Evolutionary conservation across 2,888 invertebrate species (phyloP), one percentile per base, ranked within the genome.

Genomic region (Synanthedon formicaeformis): DNA sequence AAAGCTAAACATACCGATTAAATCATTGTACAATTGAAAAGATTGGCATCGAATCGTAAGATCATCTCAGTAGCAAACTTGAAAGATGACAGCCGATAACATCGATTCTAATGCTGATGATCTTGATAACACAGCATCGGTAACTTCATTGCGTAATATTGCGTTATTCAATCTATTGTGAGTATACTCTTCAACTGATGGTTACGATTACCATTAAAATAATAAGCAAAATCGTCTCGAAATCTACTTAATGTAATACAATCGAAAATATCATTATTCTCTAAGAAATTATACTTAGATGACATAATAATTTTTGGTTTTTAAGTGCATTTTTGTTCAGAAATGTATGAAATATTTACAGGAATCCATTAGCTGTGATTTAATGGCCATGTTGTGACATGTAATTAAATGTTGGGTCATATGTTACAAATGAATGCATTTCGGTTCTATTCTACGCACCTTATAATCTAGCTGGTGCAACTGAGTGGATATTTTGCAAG

Each of bases 101-200:
- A 70, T 70, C 68, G 56, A 56, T 48, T 60, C 60, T 65, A 66
- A 69, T 60, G 59, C 61, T 58, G 70, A 76, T 69, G 49, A 49
- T 14, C 61, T 56, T 60, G 67, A 70, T 73, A 73, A 66, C 59
- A 18, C 49, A 49, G 59, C 57, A 58, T 59, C 57, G 61, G 54
- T 65, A 64, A 69, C 65, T 66, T 65, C 61, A 66, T 79, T 75
- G 67, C 66, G 67, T 64, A 78, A 79, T 62, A 52, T 52, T 52
- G 51, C 58, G 64, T 72, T 72, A 71, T 71, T 62, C 62, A 70
- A 60, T 58, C 54, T 56, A 66, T 71, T 71, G 66, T 67, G 64
- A 57, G 57, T 57, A 63, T 63, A 62, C 65, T 62, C 58, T 60
- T 57, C 52, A 63, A 57, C 60, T 63, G 62, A 60, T 69, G 60